Conservation (phyloP, 2,797 vertebrate species). For the Alca torda region DNA sequence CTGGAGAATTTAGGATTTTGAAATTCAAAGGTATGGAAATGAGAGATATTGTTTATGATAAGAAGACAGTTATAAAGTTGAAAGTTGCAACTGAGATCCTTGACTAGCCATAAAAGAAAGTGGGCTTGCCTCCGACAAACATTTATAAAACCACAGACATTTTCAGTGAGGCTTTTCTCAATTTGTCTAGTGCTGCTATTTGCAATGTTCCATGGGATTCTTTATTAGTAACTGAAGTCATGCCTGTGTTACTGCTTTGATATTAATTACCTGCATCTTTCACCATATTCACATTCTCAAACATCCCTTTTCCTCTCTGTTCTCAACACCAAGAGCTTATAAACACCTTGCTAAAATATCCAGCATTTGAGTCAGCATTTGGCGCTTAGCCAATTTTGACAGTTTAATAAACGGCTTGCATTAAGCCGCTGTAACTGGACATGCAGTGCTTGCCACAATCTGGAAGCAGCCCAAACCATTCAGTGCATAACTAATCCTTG, state of each 20-base stretch:
- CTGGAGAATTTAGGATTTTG: not conserved
- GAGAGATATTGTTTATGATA: not conserved
- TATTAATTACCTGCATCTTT: not conserved
- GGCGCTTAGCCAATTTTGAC: not conserved
- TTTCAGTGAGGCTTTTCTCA: not conserved
- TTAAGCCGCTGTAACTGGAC: not conserved
- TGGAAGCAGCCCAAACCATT: conserved; percentile 30
- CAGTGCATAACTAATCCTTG: conserved; percentile 24
- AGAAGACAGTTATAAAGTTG: not conserved
- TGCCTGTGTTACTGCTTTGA: not conserved
- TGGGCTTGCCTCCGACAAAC: not conserved
- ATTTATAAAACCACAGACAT: not conserved
- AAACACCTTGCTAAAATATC: conserved; percentile 39
- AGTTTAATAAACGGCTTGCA: conserved; percentile 6
- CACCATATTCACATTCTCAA: not conserved
- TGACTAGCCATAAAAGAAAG: not conserved
- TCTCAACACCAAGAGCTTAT: not conserved
- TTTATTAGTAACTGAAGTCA: not conserved
- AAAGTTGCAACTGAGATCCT: not conserved
- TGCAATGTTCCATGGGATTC: not conserved
- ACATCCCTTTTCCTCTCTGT: not conserved
- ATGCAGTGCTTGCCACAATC: not conserved
- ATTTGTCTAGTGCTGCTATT: not conserved
- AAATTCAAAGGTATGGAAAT: not conserved
- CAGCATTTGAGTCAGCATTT: not conserved